phyloP scores from a whole-genome alignment of 2,888 invertebrate genomes.

The Eupithecia dodoneata region DNA sequence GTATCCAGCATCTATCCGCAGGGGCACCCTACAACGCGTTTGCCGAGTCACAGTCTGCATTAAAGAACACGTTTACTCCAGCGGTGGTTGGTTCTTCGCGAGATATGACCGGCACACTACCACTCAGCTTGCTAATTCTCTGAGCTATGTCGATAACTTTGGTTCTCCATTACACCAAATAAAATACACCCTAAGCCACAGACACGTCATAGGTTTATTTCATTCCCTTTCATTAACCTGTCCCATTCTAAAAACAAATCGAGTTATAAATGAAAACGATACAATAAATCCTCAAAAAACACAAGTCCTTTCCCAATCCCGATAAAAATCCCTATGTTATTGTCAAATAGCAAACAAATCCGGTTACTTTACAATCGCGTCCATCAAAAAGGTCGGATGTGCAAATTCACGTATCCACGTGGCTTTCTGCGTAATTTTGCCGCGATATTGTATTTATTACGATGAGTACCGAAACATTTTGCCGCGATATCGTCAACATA shows the following conservation, averaged over 20 bases:
- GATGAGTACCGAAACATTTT: conserved; percentile 24
- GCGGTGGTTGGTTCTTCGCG: no score
- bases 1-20: no score
- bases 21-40: no score
- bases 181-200: neutral
- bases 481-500: no score
- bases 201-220: neutral
- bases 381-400: conserved; percentile 38
- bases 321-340: conserved; percentile 29
- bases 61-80: no score
- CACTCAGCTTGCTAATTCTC: no score
- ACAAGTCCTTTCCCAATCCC: neutral
- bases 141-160: no score
- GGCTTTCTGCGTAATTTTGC: conserved; percentile 46
- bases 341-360: conserved; percentile 40
- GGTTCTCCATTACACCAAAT: neutral
- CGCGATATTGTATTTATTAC: conserved; percentile 35
- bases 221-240: conserved; percentile 1
- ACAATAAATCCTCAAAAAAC: conserved; percentile 32
- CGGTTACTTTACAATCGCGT: conserved; percentile 45
- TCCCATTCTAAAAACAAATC: conserved; percentile 19
- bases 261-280: conserved; percentile 38
- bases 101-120: no score
- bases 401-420: conserved; percentile 47
- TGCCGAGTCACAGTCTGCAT: no score